phyloP scores from a whole-genome alignment of 2,797 vertebrate species.

The Alouatta caraya region DNA sequence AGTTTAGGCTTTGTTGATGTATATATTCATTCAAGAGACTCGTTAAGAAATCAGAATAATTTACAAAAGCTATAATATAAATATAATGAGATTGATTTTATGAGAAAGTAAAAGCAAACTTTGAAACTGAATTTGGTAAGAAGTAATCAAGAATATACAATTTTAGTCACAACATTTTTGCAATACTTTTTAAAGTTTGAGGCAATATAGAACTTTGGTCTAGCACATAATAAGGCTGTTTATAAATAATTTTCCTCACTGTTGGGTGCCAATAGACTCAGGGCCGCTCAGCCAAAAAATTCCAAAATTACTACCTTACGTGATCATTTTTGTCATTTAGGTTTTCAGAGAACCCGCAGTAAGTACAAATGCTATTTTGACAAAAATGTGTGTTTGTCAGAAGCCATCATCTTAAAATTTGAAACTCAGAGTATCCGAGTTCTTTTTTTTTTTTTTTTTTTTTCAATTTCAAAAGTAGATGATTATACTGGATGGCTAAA shows the following conservation, averaged over 20 bases:
- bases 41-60: not conserved
- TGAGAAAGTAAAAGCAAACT: not conserved
- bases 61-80: not conserved
- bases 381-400: slow-evolving; percentile 50
- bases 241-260: slow-evolving; percentile 74
- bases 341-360: slow-evolving; percentile 51
- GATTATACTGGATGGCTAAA: not conserved
- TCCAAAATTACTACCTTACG: slow-evolving; percentile 69
- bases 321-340: slow-evolving; percentile 72
- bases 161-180: not conserved
- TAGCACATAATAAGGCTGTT: slow-evolving; percentile 48
- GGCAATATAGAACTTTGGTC: not conserved
- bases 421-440: not conserved
- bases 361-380: slow-evolving; percentile 57
- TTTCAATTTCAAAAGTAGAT: not conserved
- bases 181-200: slow-evolving; percentile 37
- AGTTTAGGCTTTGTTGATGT: not conserved
- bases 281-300: slow-evolving; percentile 74
- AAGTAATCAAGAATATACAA: not conserved
- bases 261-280: slow-evolving; percentile 61
- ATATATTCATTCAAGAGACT: not conserved
- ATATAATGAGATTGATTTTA: not conserved
- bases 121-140: not conserved
- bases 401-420: slow-evolving; percentile 30
- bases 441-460: not conserved